Conservation (phyloP, 2,888 invertebrate species). For the Hesperia comma region DNA sequence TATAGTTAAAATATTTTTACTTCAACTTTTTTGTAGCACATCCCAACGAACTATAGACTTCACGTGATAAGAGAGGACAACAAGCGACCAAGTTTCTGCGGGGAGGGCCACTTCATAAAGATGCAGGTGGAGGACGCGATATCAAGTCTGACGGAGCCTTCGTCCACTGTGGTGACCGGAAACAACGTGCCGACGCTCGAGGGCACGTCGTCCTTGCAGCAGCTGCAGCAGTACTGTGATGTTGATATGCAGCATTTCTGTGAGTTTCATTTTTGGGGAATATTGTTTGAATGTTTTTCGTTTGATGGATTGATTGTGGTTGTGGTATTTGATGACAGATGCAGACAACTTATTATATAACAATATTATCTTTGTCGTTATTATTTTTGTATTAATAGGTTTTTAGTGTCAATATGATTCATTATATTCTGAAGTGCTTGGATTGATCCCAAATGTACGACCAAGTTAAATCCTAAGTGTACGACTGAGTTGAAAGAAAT, state of each 20-base stretch:
- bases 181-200: conserved; percentile 55
- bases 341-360: too few relatives aligned
- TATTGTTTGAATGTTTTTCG: conserved; percentile 18
- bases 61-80: conserved; percentile 68
- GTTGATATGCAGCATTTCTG: conserved; percentile 73
- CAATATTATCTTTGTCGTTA: too few relatives aligned
- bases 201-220: conserved; percentile 57
- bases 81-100: conserved; percentile 41
- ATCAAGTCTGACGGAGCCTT: conserved; percentile 46
- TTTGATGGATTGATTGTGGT: too few relatives aligned
- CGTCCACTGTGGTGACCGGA: conserved; percentile 60
- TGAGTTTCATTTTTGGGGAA: conserved; percentile 50
- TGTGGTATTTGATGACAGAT: too few relatives aligned
- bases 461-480: too few relatives aligned
- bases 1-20: too few relatives aligned
- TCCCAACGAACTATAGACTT: conserved; percentile 69
- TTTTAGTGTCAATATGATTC: too few relatives aligned
- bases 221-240: conserved; percentile 65
- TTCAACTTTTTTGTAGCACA: conserved; percentile 71
- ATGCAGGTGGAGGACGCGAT: conserved; percentile 60
- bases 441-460: too few relatives aligned
- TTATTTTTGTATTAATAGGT: too few relatives aligned
- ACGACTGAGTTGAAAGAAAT: too few relatives aligned
- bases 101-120: conserved; percentile 46
- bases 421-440: too few relatives aligned